Conservation (phyloP, 2,888 invertebrate genomes). For the Pollenia labialis region DNA sequence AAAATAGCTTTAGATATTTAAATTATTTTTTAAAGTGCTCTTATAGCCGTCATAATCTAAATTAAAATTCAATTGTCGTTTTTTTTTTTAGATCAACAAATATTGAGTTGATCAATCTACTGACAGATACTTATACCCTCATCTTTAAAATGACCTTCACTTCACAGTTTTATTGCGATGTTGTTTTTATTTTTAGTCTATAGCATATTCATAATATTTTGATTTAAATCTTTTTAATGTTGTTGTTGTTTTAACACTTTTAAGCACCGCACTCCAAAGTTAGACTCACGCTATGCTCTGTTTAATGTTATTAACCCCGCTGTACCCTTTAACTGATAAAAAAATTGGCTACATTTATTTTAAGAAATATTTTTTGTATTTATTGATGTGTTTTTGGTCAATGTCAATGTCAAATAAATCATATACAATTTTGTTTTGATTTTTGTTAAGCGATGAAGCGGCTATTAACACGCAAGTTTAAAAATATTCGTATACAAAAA, state of each 20-base stretch:
- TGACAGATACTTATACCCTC: constrained; percentile 2
- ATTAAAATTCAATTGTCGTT: constrained; percentile 22
- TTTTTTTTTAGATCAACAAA: no score
- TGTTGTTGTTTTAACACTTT: constrained; percentile 21
- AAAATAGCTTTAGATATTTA: constrained; percentile 10
- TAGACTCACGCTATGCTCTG: constrained; percentile 52
- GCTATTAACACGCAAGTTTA: constrained; percentile 31
- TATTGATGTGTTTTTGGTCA: constrained; percentile 76
- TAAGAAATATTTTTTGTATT: not conserved
- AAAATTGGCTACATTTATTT: not conserved
- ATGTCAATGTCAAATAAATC: constrained; percentile 80
- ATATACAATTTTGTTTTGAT: constrained; percentile 35
- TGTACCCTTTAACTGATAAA: constrained; percentile 34
- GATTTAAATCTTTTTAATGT: constrained; percentile 50
- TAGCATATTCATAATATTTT: constrained; percentile 62
- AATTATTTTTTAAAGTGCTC: constrained; percentile 31
- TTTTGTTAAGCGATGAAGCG: constrained; percentile 22
- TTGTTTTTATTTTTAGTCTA: constrained; percentile 14
- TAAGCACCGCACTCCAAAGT: constrained; percentile 35
- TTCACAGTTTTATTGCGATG: constrained; percentile 75
- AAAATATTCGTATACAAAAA: not conserved
- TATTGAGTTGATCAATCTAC: constrained; percentile 7
- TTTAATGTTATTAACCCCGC: constrained; percentile 39
- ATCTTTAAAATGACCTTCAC: constrained; percentile 77
- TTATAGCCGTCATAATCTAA: constrained; percentile 6